Conservation (phyloP, 2,888 invertebrate species). For the Drosophila borealis region DNA sequence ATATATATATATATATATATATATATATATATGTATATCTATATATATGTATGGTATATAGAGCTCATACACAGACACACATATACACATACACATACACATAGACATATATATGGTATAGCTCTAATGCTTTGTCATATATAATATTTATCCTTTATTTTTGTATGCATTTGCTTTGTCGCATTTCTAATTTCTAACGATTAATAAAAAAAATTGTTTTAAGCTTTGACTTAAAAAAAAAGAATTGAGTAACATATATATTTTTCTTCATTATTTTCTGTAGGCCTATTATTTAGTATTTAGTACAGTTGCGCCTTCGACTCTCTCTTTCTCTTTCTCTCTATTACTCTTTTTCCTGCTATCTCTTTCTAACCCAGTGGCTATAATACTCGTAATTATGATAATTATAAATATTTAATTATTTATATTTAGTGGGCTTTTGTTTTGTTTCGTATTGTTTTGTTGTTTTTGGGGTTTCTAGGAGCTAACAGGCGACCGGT, state of each 20-base stretch:
- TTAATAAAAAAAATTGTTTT: slow-evolving; percentile 57
- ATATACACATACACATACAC: slow-evolving; percentile 9
- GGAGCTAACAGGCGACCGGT: slow-evolving; percentile 53
- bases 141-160: slow-evolving; percentile 22
- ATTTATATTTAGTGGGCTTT: slow-evolving; percentile 50
- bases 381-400: slow-evolving; percentile 53
- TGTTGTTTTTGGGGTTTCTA: neutral
- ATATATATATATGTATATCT: slow-evolving; percentile 12
- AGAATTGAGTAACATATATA: slow-evolving; percentile 49
- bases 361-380: slow-evolving; percentile 14
- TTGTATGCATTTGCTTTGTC: slow-evolving; percentile 53
- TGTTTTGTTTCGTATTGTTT: slow-evolving; percentile 12
- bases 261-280: slow-evolving; percentile 10
- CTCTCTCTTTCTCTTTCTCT: neutral
- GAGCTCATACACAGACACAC: slow-evolving; percentile 18
- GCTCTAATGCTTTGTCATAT: slow-evolving; percentile 24
- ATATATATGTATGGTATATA: slow-evolving; percentile 4
- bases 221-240: slow-evolving; percentile 47
- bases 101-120: slow-evolving; percentile 11
- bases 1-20: too few species aligned
- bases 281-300: slow-evolving; percentile 47
- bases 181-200: slow-evolving; percentile 59
- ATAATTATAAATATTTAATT: slow-evolving; percentile 51
- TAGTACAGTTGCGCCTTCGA: slow-evolving; percentile 52
- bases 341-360: slow-evolving; percentile 1